phyloP scores from a whole-genome alignment of 2,113 vertebrate genomes.

The Petroica traversi region DNA sequence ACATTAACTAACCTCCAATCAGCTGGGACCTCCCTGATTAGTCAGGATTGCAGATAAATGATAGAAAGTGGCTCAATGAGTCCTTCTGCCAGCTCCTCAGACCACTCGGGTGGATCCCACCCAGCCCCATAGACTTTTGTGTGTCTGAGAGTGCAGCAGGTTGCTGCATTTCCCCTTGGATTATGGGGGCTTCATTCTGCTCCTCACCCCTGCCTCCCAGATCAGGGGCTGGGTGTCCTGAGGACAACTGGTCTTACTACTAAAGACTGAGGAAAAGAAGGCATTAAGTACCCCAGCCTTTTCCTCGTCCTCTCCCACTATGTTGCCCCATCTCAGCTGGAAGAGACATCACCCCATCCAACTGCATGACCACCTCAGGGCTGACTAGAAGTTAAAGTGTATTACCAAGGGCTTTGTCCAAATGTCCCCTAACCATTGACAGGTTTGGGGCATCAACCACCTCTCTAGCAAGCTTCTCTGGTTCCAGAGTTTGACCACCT shows the following conservation, averaged over 20 bases:
- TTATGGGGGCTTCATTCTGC: background rate
- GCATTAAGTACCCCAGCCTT: background rate
- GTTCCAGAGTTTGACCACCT: background rate
- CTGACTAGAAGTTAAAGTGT: background rate
- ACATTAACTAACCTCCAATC: background rate
- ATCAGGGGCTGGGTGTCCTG: background rate
- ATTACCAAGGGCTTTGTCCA: background rate
- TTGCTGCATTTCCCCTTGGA: background rate
- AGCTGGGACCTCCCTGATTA: background rate
- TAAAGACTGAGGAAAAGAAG: background rate
- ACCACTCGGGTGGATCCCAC: rapidly evolving
- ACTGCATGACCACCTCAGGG: background rate
- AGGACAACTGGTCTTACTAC: background rate
- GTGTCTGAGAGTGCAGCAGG: background rate
- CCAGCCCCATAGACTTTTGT: background rate
- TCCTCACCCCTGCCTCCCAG: background rate
- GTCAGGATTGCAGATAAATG: background rate
- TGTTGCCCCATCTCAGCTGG: background rate
- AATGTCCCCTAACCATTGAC: background rate
- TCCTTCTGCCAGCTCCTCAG: background rate
- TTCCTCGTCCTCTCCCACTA: background rate
- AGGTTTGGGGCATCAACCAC: rapidly evolving
- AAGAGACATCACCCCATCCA: background rate
- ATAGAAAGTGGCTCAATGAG: background rate
- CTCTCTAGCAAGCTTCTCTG: background rate